Base-by-base conservation (phyloP, 2,797 vertebrate genomes). In the Gallinago nigripennis region DNA sequence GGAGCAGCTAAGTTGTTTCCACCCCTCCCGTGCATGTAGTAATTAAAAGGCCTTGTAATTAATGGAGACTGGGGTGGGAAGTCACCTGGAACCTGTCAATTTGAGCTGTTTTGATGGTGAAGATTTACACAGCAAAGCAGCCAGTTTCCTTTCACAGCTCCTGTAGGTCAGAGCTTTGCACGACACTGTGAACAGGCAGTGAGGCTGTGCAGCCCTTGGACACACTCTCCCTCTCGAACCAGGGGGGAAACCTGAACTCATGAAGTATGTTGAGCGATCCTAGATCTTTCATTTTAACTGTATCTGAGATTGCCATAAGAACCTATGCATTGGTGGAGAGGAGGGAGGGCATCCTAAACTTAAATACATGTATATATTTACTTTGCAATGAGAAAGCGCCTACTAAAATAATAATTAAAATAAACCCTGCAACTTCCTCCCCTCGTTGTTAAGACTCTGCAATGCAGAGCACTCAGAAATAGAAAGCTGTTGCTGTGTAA, bases 41-140 rank as follows among this genome's bases (percentile, higher is more conserved):
- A 88, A 95, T 93, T 95, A 93, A 92, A 94, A 93, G 63, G 50
- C 37, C 43, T 92, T 86, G 58, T 93, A 94, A 92, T 95, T 96
- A 91, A 71, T 64, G 21, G 54, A 35, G 25, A 8, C 14, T 9
- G 3, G 37, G 53, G 57, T 31, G 43, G 60, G 77, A 92, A 83
- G n/a, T 82, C 69, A 91, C 68, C 58, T 76, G 69, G 73, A 95
- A 86, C 77, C 19, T 94, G 70, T 78, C 90, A 81, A 20, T 92
- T 78, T 85, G 53, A 66, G 79, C 69, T 79, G 53, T 63, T 87
- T 75, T 80, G 75, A 50, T 68, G 45, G 77, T 76, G 71, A 76
- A 61, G 72, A 8, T 89, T 92, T 91, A 80, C n/a, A 41, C 50
- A 53, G 37, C 1, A 11, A 77, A 85, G 50, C 21, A 65, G 30